These are phyloP conservation scores for Pomatorhinus ruficollis DNA, from an alignment of 2,113 vertebrate species.

Conservation along the genomic window DNA sequence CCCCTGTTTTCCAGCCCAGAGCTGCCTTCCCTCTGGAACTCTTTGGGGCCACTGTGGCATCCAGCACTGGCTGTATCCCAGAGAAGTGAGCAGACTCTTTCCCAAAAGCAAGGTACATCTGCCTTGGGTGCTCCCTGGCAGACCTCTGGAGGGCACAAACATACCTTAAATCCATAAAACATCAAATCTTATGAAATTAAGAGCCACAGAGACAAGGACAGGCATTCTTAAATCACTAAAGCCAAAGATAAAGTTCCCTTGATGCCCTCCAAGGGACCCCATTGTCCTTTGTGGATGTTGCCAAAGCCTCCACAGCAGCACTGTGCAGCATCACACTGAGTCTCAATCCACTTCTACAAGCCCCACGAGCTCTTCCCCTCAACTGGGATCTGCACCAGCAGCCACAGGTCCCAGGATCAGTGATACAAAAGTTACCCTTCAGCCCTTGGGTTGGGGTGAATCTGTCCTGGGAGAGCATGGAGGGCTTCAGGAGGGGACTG, in stretches of 20 bases:
- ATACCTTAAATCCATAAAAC: not conserved
- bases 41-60: not conserved
- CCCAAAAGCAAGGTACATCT: not conserved
- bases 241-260: not conserved
- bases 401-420: not conserved
- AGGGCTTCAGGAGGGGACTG: not conserved
- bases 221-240: not conserved
- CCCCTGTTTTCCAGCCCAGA: not conserved
- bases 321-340: not conserved
- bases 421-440: not conserved
- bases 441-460: not conserved
- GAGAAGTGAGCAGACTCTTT: not conserved
- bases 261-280: not conserved
- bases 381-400: not conserved
- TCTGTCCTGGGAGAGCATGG: not conserved
- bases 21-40: not conserved
- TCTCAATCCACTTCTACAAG: not conserved
- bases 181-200: not conserved
- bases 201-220: not conserved
- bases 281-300: not conserved
- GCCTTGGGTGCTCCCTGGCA: not conserved
- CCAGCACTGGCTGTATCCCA: not conserved
- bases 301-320: not conserved
- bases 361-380: not conserved
- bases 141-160: not conserved